Evolutionary conservation across 2,797 vertebrate genomes (phyloP), one percentile per base, ranked within the genome.

Genomic region (Hozukius guyotensis): DNA sequence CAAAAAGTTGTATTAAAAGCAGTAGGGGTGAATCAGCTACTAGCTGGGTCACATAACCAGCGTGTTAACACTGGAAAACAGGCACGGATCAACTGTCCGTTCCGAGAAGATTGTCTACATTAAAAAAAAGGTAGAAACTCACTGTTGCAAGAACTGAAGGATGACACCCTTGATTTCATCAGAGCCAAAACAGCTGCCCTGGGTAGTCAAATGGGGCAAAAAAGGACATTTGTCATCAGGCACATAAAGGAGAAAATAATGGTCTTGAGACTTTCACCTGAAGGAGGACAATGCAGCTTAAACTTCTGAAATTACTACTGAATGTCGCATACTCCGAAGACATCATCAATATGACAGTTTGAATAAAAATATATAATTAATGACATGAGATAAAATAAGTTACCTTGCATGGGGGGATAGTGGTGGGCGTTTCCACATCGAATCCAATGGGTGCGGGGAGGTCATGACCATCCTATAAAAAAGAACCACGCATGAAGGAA

Each of bases 171-270:
- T 98, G 80, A 99, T 95, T 85, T 97, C 96, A 52, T 97, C 97
- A 0, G 96, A 96, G 64, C 94, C 94, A n/a, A 98, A 97, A 86
- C 95, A 97, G 90, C 97, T 98, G 70, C 97, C 97, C 97, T 98
- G 83, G 74, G 91, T 65, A 36, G 14, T 62, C 25, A 82, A 81
- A 76, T 9, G 27, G 24, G 25, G 0, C 12, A 67, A 22, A 68
- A 27, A 34, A 72, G 52, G 80, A 8, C 9, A 13, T 46, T 74
- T 22, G 52, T 8, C 49, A 53, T 86, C 14, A 80, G 18, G 1
- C 2, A 34, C 18, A 69, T 20, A 11, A 67, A 71, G 9, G n/a
- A 25, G 31, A 80, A 11, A 46, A 27, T 12, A 36, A 13, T 4
- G 16, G 25, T 18, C 2, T 42, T 14, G 18, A 74, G 18, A 62